phyloP scores from a whole-genome alignment of 2,113 vertebrate genomes.

The Calypte anna region DNA sequence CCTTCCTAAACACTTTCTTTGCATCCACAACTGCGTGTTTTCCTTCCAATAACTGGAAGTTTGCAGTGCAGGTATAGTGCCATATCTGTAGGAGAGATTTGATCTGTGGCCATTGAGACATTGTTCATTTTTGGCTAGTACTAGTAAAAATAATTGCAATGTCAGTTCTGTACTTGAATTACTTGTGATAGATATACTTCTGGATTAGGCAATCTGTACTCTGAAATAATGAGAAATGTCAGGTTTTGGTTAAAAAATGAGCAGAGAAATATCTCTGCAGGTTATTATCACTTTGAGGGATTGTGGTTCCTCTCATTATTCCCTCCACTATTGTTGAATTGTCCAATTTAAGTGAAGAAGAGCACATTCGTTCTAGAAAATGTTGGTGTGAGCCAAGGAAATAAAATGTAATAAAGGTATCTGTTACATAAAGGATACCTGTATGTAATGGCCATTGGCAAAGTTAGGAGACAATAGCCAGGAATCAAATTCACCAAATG shows the following conservation, averaged over 20 bases:
- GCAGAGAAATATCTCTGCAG: conserved; percentile 59
- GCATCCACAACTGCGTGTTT: not conserved
- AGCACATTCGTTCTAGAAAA: conserved; percentile 38
- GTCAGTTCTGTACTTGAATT: conserved; percentile 60
- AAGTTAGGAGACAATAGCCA: conserved; percentile 35
- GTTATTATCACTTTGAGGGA: conserved; percentile 68
- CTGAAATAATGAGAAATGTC: conserved; percentile 65
- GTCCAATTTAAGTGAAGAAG: conserved; percentile 56
- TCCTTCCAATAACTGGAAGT: conserved; percentile 21
- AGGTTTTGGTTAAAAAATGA: conserved; percentile 66
- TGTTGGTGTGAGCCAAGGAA: conserved; percentile 48
- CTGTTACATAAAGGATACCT: conserved; percentile 31
- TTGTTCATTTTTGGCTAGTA: conserved; percentile 47
- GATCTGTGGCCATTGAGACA: conserved; percentile 35
- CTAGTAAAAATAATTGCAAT: conserved; percentile 55
- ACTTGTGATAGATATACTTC: conserved; percentile 57
- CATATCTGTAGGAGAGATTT: conserved; percentile 15
- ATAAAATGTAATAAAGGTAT: conserved; percentile 29
- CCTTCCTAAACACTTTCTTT: conserved; percentile 4
- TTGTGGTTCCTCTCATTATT: conserved; percentile 41
- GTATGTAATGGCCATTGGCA: conserved; percentile 22
- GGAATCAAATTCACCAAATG: conserved; percentile 5
- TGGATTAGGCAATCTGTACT: conserved; percentile 52
- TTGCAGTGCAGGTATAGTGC: not conserved
- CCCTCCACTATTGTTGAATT: conserved; percentile 56